Evolutionary conservation across 2,888 invertebrate species (phyloP).

Genomic region (Enchytraeus crypticus): DNA sequence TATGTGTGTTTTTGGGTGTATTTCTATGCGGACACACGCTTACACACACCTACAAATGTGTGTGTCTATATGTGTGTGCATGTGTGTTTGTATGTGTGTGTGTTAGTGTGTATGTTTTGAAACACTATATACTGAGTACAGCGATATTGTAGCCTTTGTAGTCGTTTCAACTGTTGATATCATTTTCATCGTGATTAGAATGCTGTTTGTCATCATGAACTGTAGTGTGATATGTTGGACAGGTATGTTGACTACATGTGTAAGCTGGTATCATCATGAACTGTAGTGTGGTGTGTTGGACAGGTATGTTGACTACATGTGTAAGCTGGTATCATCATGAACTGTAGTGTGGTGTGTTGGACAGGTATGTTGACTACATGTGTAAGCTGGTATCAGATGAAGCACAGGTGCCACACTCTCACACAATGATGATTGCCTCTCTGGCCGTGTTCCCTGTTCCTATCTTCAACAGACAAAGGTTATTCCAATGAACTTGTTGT

Average conservation of each 20-base stretch:
- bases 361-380: constrained; percentile 77
- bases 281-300: no score
- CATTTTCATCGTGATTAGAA: background rate
- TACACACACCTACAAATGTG: background rate
- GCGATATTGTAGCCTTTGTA: background rate
- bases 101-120: background rate
- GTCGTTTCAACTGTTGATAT: background rate
- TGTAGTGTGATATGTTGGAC: constrained; percentile 23
- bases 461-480: constrained; percentile 80
- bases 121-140: background rate
- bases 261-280: no score
- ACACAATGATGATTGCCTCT: constrained; percentile 70
- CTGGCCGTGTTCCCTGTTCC: constrained; percentile 80
- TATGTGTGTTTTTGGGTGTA: background rate
- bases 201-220: background rate
- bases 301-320: no score
- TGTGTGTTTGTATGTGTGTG: background rate
- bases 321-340: no score
- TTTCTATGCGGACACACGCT: background rate
- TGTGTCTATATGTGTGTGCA: background rate
- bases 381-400: constrained; percentile 65
- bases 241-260: no score
- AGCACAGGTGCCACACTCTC: constrained; percentile 69
- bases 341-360: no score
- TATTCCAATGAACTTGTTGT: no score